Percentiles rank a stretch among this genome's conserved stretches.
Evolutionary conservation across 1,140 invertebrate species (phyloP).

Genomic region (Drosophila mauritiana): DNA sequence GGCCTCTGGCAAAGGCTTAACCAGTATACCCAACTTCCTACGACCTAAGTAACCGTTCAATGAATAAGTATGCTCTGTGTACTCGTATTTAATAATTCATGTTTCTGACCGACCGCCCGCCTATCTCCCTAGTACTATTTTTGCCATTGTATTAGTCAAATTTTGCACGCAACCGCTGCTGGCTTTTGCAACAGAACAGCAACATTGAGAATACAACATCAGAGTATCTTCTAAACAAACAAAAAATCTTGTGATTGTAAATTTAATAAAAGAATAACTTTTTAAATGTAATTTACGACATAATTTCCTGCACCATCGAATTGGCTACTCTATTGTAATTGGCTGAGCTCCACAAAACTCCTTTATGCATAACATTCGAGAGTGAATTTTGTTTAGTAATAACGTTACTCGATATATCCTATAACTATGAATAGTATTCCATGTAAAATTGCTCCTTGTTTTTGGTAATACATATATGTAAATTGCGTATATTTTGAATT

Average conservation of each 20-base stretch:
- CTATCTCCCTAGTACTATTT: constrained; percentile 68
- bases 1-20: constrained; percentile 36
- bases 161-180: constrained; percentile 65
- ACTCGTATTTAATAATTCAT: constrained; percentile 54
- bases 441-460: constrained; percentile 51
- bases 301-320: constrained; percentile 36
- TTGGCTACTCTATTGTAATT: constrained; percentile 22
- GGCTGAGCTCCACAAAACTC: constrained; percentile 37
- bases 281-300: constrained; percentile 71
- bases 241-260: constrained; percentile 78
- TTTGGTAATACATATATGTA: constrained; percentile 42
- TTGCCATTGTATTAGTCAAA: constrained; percentile 77
- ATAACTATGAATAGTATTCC: constrained; percentile 52
- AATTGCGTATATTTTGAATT: constrained; percentile 40
- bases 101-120: constrained; percentile 43
- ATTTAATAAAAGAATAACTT: constrained; percentile 73
- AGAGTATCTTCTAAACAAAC: constrained; percentile 47
- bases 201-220: constrained; percentile 46
- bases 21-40: constrained; percentile 23
- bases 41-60: constrained; percentile 48
- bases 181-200: constrained; percentile 38
- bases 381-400: constrained; percentile 41
- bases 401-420: constrained; percentile 48
- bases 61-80: constrained; percentile 58
- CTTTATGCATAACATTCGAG: constrained; percentile 32